Evolutionary conservation across 2,797 vertebrate species (phyloP).

Genomic region (Tympanoctomys barrerae): DNA sequence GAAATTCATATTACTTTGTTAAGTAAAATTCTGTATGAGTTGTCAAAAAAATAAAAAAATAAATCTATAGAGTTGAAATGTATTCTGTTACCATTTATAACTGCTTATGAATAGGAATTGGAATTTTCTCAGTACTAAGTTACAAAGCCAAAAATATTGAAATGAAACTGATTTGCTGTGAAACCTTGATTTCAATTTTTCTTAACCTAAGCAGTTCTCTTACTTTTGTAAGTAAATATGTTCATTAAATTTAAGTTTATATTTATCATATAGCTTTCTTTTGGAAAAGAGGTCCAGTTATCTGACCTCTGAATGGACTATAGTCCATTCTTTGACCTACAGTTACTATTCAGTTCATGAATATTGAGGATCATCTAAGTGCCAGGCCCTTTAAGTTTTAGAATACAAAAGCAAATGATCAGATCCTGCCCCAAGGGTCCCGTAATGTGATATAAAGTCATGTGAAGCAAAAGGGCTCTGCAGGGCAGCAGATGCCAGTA

Average conservation of each 20-base stretch:
- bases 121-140: conserved; percentile 41
- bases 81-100: conserved; percentile 47
- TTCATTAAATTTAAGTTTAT: conserved; percentile 43
- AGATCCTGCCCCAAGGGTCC: neutral
- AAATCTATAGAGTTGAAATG: neutral
- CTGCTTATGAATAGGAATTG: conserved; percentile 41
- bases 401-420: neutral
- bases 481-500: neutral
- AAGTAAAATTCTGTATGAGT: too few species aligned
- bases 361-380: conserved; percentile 17
- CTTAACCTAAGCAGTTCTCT: conserved; percentile 18
- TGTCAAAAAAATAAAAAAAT: too few species aligned
- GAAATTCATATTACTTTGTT: too few species aligned
- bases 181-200: conserved; percentile 42
- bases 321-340: conserved; percentile 4
- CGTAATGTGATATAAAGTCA: neutral
- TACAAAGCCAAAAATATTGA: conserved; percentile 59
- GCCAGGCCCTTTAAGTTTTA: neutral
- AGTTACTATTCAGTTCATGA: conserved; percentile 37
- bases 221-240: conserved; percentile 31
- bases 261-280: conserved; percentile 39
- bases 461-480: conserved; percentile 28
- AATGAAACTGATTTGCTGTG: conserved; percentile 1
- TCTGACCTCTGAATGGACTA: too few species aligned
- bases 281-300: conserved; percentile 7